phyloP scores from a whole-genome alignment of 2,888 invertebrate species.

The Adineta ricciae region DNA sequence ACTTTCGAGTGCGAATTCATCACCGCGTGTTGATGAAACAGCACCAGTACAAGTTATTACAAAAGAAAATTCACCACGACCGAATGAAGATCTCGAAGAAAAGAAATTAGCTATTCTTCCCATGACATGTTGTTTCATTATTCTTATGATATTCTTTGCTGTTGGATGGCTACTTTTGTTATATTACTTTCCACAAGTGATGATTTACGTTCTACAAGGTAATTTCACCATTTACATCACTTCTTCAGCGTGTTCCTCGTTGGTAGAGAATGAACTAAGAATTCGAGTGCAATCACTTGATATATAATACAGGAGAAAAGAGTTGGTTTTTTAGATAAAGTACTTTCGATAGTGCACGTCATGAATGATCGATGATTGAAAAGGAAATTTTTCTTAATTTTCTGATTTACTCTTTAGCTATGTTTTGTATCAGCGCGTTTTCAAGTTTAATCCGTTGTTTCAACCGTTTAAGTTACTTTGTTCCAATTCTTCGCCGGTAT shows the following conservation, averaged over 20 bases:
- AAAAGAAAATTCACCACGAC: neutral
- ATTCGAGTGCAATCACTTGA: no score
- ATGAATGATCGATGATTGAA: no score
- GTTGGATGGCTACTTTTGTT: slow-evolving; percentile 2
- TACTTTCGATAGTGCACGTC: no score
- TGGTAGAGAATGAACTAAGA: no score
- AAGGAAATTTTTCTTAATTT: no score
- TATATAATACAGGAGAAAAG: no score
- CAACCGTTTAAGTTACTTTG: neutral
- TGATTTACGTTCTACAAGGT: neutral
- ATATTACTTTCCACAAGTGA: neutral
- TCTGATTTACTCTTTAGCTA: neutral
- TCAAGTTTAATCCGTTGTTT: neutral
- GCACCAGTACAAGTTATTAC: neutral
- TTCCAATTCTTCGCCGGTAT: neutral
- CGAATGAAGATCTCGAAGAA: neutral
- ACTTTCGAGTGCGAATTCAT: neutral
- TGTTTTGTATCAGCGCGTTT: slow-evolving; percentile 4
- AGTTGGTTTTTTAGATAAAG: no score
- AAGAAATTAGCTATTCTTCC: neutral
- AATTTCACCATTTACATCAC: neutral
- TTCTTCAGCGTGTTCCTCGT: no score
- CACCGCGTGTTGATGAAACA: neutral
- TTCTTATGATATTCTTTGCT: neutral
- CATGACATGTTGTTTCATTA: neutral